Conservation (phyloP, 2,113 vertebrate species). For the Sciurus niger region DNA sequence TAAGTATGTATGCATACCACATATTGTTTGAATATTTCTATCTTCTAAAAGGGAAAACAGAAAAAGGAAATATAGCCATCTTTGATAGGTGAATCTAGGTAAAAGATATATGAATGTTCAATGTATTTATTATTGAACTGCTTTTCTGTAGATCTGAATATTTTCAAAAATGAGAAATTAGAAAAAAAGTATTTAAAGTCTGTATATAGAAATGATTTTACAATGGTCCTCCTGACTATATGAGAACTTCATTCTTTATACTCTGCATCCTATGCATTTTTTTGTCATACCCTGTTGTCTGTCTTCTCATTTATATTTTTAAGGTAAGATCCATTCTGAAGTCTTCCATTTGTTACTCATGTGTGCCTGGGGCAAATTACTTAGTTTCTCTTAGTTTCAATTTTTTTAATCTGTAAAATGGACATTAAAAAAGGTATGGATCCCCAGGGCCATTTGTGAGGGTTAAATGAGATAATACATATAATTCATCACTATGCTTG, state of each 20-base stretch:
- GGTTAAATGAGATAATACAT: background rate
- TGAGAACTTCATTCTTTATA: background rate
- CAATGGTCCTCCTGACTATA: background rate
- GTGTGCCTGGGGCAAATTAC: background rate
- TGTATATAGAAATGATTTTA: conserved; percentile 39
- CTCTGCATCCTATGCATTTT: background rate
- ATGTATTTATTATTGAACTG: background rate
- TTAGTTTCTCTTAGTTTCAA: conserved; percentile 18
- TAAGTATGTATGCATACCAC: background rate
- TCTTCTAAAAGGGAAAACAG: background rate
- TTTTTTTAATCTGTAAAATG: conserved; percentile 31
- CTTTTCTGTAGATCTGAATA: conserved; percentile 23
- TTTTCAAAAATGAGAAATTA: conserved; percentile 16
- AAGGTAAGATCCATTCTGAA: background rate
- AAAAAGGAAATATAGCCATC: background rate
- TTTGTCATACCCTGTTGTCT: background rate
- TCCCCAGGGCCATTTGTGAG: too few species aligned
- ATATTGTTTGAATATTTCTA: background rate
- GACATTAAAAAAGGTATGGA: background rate
- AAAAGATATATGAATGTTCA: background rate
- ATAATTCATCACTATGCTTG: too few species aligned
- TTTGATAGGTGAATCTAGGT: background rate
- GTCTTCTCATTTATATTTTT: conserved; percentile 5
- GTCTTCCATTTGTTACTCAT: background rate
- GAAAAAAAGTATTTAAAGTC: background rate